phyloP scores from a whole-genome alignment of 2,888 invertebrate genomes.

The Ceramica pisi region DNA sequence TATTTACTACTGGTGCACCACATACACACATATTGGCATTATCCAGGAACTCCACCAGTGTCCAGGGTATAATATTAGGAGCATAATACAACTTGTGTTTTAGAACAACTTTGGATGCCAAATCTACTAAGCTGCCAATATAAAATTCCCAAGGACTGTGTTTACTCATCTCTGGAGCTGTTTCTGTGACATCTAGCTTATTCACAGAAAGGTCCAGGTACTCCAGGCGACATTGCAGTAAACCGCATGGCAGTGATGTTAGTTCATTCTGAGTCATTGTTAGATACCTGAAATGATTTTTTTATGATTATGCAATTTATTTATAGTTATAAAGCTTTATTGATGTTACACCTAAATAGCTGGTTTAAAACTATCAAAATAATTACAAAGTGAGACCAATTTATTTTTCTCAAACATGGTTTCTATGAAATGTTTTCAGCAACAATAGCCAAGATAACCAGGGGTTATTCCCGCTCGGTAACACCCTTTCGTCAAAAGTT shows the following conservation, averaged over 20 bases:
- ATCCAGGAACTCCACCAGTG: conserved; percentile 91
- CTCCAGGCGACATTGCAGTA: conserved; percentile 89
- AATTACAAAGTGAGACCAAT: too few species aligned
- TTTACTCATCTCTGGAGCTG: conserved; percentile 45
- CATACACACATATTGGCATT: conserved; percentile 92
- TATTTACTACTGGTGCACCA: conserved; percentile 87
- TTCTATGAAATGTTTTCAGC: too few species aligned
- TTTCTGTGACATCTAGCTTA: conserved; percentile 79
- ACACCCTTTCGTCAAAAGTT: too few species aligned
- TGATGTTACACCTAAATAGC: too few species aligned
- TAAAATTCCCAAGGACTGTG: conserved; percentile 80
- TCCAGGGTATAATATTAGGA: conserved; percentile 90
- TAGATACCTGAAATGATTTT: conserved; percentile 84
- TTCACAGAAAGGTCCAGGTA: conserved; percentile 91
- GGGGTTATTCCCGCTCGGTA: too few species aligned
- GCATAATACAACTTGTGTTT: conserved; percentile 89
- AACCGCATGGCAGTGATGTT: conserved; percentile 90
- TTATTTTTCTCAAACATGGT: too few species aligned
- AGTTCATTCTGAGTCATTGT: conserved; percentile 90
- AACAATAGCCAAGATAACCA: too few species aligned
- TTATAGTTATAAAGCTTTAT: too few species aligned
- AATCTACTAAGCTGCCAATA: conserved; percentile 89
- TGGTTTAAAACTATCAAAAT: too few species aligned
- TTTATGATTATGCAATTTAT: neutral
- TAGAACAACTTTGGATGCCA: conserved; percentile 89